A percentile compares a stretch with the other conserved stretches of the same genome.
Conservation (phyloP, 2,797 vertebrate genomes). For the Rhabdophis nuchalis region DNA sequence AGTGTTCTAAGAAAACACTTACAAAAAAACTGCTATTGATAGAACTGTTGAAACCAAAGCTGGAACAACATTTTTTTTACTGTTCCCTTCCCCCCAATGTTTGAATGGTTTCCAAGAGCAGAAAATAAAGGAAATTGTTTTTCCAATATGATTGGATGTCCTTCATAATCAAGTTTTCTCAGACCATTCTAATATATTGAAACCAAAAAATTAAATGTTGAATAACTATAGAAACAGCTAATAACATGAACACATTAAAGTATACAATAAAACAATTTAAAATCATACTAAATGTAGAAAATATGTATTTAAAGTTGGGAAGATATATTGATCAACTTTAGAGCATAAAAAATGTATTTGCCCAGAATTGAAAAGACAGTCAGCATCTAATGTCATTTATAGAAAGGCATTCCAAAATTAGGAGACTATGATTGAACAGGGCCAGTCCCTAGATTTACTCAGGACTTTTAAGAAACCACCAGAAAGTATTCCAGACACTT, state of each 20-base stretch:
- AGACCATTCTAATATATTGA: not conserved
- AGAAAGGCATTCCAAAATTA: not conserved
- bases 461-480: not conserved
- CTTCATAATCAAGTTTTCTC: not conserved
- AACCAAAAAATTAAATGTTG: not conserved
- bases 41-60: not conserved
- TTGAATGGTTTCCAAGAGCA: not conserved
- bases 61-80: not conserved
- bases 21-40: not conserved
- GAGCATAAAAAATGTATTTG: not conserved
- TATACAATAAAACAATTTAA: not conserved
- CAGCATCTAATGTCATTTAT: not conserved
- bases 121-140: not conserved
- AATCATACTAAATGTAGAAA: not conserved
- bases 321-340: not conserved
- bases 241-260: not conserved
- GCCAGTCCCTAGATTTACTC: not conserved
- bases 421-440: not conserved
- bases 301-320: not conserved
- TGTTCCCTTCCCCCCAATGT: not conserved
- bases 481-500: not conserved
- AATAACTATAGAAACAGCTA: not conserved
- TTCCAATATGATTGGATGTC: not conserved
- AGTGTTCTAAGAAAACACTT: not conserved
- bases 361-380: not conserved